These are phyloP conservation scores for Meteorus cinctellus DNA, from an alignment of 2,888 invertebrate genomes.

Conservation along the genomic window DNA sequence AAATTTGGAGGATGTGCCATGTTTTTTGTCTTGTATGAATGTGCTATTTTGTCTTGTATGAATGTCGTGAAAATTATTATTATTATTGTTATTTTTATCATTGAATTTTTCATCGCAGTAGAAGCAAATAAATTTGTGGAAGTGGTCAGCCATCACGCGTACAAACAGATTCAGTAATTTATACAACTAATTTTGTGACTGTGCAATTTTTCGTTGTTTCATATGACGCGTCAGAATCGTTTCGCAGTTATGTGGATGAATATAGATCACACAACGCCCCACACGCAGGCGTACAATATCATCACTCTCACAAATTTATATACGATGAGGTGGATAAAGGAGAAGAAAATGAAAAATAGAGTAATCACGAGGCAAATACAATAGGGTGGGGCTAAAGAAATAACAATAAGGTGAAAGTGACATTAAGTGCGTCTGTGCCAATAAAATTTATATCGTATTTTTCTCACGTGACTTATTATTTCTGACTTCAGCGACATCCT, in stretches of 20 bases:
- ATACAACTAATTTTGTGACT: background rate
- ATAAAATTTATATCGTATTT: background rate
- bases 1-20: no score
- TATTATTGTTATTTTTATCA: background rate
- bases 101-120: background rate
- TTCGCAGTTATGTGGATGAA: background rate
- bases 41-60: no score
- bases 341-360: background rate
- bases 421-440: background rate
- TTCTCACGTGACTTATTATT: background rate
- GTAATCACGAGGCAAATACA: background rate
- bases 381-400: background rate
- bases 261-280: background rate
- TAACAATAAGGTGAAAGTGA: background rate
- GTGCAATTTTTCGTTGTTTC: background rate
- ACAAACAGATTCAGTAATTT: background rate
- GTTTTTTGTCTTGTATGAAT: no score
- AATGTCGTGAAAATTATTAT: background rate
- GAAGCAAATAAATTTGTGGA: background rate
- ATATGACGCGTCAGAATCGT: background rate
- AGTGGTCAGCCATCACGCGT: conserved; percentile 7
- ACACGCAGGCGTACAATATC: background rate
- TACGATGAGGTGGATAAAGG: background rate
- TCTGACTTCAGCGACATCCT: background rate
- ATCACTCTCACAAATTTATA: background rate